Conservation (phyloP, 2,888 invertebrate species). For the Podabrus alpinus region DNA sequence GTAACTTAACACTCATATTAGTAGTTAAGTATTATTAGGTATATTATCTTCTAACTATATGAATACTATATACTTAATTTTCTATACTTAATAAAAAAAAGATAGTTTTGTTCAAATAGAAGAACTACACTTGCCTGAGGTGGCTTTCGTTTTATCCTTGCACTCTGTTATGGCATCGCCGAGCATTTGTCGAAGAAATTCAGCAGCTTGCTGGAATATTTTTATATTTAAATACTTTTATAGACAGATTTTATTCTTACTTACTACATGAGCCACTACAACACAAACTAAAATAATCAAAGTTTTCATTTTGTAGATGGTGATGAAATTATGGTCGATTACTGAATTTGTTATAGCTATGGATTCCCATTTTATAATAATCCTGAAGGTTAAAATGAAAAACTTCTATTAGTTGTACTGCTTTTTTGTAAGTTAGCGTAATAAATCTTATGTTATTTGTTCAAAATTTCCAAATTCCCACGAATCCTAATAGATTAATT, state of each 20-base stretch:
- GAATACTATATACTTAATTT: too few species aligned
- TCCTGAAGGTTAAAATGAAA: not conserved
- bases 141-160: not conserved
- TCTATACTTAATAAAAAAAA: not conserved
- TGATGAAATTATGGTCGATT: not conserved
- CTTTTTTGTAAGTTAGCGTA: not conserved
- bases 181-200: not conserved
- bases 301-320: not conserved
- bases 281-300: not conserved
- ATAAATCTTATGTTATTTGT: not conserved
- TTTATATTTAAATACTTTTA: not conserved
- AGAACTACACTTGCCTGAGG: not conserved
- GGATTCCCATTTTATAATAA: not conserved
- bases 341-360: not conserved
- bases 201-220: not conserved
- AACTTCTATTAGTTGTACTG: not conserved
- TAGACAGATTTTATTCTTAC: not conserved
- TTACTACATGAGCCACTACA: not conserved
- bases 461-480: not conserved
- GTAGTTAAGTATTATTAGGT: too few species aligned
- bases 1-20: too few species aligned
- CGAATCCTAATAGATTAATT: too few species aligned
- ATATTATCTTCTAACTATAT: too few species aligned
- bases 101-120: not conserved
- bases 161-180: not conserved